phyloP scores from a whole-genome alignment of 1,140 invertebrate genomes.

The Sarcophaga bullata region DNA sequence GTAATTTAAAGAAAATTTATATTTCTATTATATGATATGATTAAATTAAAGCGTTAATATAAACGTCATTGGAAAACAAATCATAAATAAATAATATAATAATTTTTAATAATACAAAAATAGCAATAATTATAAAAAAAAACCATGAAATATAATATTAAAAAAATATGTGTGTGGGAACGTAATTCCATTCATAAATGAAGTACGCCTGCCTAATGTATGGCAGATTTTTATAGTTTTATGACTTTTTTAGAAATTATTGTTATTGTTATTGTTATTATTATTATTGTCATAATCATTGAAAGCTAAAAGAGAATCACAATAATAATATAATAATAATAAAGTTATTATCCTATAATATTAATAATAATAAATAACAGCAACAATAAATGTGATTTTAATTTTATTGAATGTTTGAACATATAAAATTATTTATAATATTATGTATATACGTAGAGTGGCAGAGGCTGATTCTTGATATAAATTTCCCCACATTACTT shows the following conservation, averaged over 20 bases:
- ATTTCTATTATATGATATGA: slow-evolving; percentile 13
- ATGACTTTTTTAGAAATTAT: not conserved
- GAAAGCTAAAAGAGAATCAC: too few species aligned
- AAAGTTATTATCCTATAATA: slow-evolving; percentile 11
- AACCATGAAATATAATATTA: not conserved
- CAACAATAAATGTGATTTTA: not conserved
- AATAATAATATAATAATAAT: not conserved
- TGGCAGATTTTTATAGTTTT: slow-evolving; percentile 5
- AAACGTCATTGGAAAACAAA: slow-evolving; percentile 13
- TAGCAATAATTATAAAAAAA: slow-evolving; percentile 20
- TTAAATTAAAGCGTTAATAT: slow-evolving; percentile 17
- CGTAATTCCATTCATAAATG: too few species aligned
- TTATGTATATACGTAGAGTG: too few species aligned
- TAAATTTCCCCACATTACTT: too few species aligned
- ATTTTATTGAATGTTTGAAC: not conserved
- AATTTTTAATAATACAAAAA: slow-evolving; percentile 23
- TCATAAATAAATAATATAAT: slow-evolving; percentile 8
- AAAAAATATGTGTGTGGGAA: too few species aligned
- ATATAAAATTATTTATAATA: not conserved
- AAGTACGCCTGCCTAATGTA: not conserved
- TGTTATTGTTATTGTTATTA: too few species aligned
- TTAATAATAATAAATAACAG: not conserved
- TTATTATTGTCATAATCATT: too few species aligned
- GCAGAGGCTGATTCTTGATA: too few species aligned
- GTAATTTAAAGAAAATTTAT: slow-evolving; percentile 12